Conservation (phyloP, 2,888 invertebrate genomes). For the Chelonus formosanus region DNA sequence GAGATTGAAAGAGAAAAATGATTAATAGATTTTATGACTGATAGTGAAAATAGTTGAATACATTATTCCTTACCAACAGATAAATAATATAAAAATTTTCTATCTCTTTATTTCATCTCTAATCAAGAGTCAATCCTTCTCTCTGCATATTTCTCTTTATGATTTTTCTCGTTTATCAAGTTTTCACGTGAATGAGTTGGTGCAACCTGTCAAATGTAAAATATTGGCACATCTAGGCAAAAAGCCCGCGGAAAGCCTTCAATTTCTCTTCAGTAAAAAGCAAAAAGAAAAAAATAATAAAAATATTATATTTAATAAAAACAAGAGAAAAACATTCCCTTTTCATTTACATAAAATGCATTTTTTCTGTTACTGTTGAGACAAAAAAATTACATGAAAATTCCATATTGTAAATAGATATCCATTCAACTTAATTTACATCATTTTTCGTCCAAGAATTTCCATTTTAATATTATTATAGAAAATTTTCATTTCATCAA, state of each 20-base stretch:
- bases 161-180: slow-evolving; percentile 37
- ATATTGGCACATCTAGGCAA: slow-evolving; percentile 39
- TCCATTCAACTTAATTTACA: too few relatives aligned
- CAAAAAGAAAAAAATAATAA: slow-evolving; percentile 5
- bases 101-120: slow-evolving; percentile 31
- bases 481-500: too few relatives aligned
- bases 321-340: background rate
- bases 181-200: slow-evolving; percentile 39
- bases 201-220: slow-evolving; percentile 39
- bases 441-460: too few relatives aligned
- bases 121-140: slow-evolving; percentile 35
- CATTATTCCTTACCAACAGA: background rate
- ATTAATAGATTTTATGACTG: background rate
- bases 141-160: slow-evolving; percentile 13
- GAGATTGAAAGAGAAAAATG: background rate
- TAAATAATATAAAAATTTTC: slow-evolving; percentile 8
- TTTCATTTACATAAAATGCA: too few relatives aligned
- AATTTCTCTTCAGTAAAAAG: slow-evolving; percentile 2
- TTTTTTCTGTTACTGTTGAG: too few relatives aligned
- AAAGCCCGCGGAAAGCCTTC: slow-evolving; percentile 18
- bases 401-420: too few relatives aligned
- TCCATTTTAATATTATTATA: too few relatives aligned
- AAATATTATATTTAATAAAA: background rate
- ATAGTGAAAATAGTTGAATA: background rate
- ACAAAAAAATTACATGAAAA: too few relatives aligned